phyloP scores from a whole-genome alignment of 1,140 invertebrate species.

The Eulimnadia texana region DNA sequence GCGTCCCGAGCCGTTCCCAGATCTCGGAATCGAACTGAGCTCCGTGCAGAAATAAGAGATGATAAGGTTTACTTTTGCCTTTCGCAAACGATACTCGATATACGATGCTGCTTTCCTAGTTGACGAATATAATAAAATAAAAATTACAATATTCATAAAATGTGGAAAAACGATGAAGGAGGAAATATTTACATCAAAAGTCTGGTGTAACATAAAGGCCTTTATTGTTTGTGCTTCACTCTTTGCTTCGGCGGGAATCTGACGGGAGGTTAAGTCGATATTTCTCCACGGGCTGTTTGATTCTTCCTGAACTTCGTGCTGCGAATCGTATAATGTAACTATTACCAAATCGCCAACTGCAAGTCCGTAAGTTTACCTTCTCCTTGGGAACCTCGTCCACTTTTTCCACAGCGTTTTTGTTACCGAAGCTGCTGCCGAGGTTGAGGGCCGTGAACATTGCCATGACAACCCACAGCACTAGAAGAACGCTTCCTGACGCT shows the following conservation, averaged over 20 bases:
- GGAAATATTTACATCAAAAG: background rate
- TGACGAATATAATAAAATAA: background rate
- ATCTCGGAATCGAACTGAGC: constrained; percentile 29
- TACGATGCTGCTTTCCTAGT: background rate
- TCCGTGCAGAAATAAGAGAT: constrained; percentile 32
- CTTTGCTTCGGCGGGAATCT: background rate
- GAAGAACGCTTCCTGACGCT: background rate
- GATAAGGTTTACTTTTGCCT: background rate
- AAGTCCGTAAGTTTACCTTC: too few relatives aligned
- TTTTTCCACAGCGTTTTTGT: too few relatives aligned
- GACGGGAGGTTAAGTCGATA: background rate
- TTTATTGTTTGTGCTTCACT: background rate
- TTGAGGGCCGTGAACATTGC: background rate
- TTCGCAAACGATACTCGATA: background rate
- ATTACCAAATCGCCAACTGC: too few relatives aligned
- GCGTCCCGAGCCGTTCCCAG: constrained; percentile 29
- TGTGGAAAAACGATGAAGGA: background rate
- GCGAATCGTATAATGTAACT: too few relatives aligned
- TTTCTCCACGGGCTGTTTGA: background rate
- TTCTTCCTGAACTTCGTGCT: too few relatives aligned
- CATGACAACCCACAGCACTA: background rate
- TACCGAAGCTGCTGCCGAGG: background rate
- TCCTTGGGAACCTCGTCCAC: too few relatives aligned
- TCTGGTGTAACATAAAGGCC: background rate
- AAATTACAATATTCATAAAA: background rate